Evolutionary conservation across 2,888 invertebrate species (phyloP).

Genomic region (Noctuana brunneofusca): DNA sequence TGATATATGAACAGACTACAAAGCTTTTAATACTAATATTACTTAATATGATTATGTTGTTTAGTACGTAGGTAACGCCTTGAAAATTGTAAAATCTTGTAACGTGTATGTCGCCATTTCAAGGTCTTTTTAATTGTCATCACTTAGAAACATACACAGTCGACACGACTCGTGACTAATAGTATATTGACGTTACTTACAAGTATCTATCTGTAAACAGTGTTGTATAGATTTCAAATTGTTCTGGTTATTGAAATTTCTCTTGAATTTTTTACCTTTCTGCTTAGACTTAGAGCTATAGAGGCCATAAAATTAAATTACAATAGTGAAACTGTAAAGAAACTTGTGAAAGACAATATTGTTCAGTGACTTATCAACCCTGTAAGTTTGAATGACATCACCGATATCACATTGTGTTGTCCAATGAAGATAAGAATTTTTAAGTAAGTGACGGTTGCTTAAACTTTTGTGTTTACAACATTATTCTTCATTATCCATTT

Average conservation of each 20-base stretch:
- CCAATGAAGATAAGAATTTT: constrained; percentile 11
- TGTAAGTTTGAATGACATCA: constrained; percentile 7
- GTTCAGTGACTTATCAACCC: neutral
- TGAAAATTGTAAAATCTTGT: constrained; percentile 18
- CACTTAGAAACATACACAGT: constrained; percentile 28
- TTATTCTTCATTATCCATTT: constrained; percentile 29
- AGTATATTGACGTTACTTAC: constrained; percentile 18
- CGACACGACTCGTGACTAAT: constrained; percentile 34
- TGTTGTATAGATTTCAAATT: neutral
- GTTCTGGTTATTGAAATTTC: neutral
- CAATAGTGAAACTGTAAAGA: no score
- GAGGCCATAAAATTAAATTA: no score
- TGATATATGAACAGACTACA: no score
- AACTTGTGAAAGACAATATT: no score
- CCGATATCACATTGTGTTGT: neutral
- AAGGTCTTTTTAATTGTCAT: constrained; percentile 29
- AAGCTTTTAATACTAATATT: neutral
- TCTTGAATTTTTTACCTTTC: neutral
- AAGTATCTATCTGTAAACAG: neutral
- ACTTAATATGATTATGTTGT: neutral
- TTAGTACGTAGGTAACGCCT: constrained; percentile 1
- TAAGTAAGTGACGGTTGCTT: constrained; percentile 11
- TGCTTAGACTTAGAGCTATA: no score
- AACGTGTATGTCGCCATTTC: constrained; percentile 20
- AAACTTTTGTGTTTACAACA: constrained; percentile 1